Evolutionary conservation across 2,113 vertebrate species (phyloP), one percentile per base, ranked within the genome.

Genomic region (Sapayoa aenigma): DNA sequence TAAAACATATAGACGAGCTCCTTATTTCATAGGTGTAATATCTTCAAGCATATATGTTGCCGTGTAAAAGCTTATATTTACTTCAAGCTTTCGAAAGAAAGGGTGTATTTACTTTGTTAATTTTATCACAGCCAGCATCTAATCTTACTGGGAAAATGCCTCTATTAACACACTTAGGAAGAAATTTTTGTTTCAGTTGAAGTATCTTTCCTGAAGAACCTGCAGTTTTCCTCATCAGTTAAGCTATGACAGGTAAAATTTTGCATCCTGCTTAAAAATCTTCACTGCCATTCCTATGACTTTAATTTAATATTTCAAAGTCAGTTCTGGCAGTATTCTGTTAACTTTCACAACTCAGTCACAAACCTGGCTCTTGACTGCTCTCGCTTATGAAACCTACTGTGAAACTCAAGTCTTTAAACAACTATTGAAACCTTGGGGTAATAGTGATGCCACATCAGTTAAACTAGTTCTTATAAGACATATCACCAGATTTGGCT

Each of bases 361-460:
- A 66, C 75, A 96, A 94, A 92, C 68, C 89, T 96, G 85, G 89
- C 90, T 9, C 17, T 75, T 74, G 80, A 94, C 28, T 89, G 42
- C 69, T 92, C 89, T 96, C 90, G 37, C 81, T 94, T 80, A 87
- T 49, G 83, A 95, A 97, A 93, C 13, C n/a, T 84, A 44, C 53
- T 91, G 60, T 89, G 88, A 97, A 96, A 95, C 63, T 91, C 87
- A 91, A 96, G 95, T 90, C 83, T 97, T 97, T 96, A 95, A 97
- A 92, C 56, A 95, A 69, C 95, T 96, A 78, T 41, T 73, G 95
- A 97, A 93, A 47, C 72, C 56, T 93, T 94, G 55, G 41, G 67
- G 55, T 89, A 96, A 91, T 12, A 76, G 74, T 74, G 84, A 94
- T 95, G 86, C 72, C 71, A 92, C 95, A 86, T 89, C 90, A 95